Conservation (phyloP, 2,888 invertebrate genomes). For the Zootermopsis nevadensis region DNA sequence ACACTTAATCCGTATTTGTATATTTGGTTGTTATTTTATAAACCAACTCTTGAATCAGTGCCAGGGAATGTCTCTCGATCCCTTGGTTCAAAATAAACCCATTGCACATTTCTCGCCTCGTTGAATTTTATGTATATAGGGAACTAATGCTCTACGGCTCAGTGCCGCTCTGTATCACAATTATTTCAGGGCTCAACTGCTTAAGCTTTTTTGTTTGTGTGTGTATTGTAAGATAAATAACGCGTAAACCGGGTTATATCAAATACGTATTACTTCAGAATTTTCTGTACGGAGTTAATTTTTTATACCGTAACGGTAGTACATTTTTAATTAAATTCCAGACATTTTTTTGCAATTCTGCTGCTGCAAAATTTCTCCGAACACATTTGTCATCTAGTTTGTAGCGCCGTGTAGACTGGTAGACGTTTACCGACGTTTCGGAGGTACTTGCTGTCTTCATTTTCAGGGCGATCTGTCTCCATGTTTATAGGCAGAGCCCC, state of each 20-base stretch:
- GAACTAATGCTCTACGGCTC: background rate
- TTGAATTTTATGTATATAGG: background rate
- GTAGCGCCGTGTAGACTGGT: too few species aligned
- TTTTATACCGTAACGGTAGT: background rate
- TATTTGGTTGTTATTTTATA: conserved; percentile 9
- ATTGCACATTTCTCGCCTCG: background rate
- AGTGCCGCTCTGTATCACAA: background rate
- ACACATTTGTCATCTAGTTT: too few species aligned
- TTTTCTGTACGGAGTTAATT: too few species aligned
- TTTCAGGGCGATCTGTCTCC: too few species aligned
- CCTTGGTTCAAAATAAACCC: background rate
- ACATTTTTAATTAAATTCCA: background rate
- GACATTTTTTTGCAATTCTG: too few species aligned
- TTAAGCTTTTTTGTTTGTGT: background rate
- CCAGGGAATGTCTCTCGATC: background rate
- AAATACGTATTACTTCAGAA: background rate
- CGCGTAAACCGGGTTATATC: background rate
- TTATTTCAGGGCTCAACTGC: background rate
- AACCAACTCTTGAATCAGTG: background rate
- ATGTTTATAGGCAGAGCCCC: too few species aligned
- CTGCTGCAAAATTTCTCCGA: too few species aligned
- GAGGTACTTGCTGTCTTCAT: too few species aligned
- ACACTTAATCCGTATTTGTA: background rate
- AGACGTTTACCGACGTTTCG: too few species aligned
- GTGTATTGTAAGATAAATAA: background rate